Conservation (phyloP, 2,797 vertebrate genomes). For the Sebastes matsubarae region DNA sequence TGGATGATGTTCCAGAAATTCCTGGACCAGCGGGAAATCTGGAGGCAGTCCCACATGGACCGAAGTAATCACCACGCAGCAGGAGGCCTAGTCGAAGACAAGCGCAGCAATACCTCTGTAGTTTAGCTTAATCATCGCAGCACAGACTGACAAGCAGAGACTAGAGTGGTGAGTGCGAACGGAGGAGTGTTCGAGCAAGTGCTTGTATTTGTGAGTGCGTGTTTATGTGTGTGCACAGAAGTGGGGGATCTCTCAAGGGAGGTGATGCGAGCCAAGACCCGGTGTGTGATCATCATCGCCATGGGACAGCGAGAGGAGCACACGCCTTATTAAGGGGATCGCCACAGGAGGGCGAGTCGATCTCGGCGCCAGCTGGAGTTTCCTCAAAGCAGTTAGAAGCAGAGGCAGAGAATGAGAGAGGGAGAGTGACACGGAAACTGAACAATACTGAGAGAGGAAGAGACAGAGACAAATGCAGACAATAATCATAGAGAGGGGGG, state of each 20-base stretch:
- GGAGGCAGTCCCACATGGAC: constrained; percentile 9
- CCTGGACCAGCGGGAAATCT: neutral
- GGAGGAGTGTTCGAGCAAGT: neutral
- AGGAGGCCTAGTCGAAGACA: constrained; percentile 9
- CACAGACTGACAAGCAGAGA: neutral
- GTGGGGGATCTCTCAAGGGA: constrained; percentile 5
- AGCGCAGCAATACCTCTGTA: neutral
- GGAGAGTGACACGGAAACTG: neutral
- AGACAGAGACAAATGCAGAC: neutral
- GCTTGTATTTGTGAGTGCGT: neutral
- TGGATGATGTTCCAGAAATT: constrained; percentile 9
- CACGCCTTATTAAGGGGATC: constrained; percentile 41
- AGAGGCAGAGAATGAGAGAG: neutral
- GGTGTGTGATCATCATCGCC: constrained; percentile 56
- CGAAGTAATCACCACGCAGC: neutral
- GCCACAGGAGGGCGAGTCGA: constrained; percentile 47
- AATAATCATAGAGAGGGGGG: neutral
- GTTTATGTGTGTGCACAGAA: neutral
- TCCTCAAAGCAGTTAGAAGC: constrained; percentile 27
- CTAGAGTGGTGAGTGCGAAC: neutral
- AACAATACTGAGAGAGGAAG: neutral
- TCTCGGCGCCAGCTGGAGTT: constrained; percentile 57
- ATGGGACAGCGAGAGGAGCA: constrained; percentile 24
- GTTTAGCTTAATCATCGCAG: constrained; percentile 17
- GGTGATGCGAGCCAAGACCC: constrained; percentile 28